Percentiles rank a stretch among this genome's conserved stretches.
These are phyloP conservation scores for Columba janthina DNA, from an alignment of 2,113 vertebrate genomes.

Conservation along the genomic window DNA sequence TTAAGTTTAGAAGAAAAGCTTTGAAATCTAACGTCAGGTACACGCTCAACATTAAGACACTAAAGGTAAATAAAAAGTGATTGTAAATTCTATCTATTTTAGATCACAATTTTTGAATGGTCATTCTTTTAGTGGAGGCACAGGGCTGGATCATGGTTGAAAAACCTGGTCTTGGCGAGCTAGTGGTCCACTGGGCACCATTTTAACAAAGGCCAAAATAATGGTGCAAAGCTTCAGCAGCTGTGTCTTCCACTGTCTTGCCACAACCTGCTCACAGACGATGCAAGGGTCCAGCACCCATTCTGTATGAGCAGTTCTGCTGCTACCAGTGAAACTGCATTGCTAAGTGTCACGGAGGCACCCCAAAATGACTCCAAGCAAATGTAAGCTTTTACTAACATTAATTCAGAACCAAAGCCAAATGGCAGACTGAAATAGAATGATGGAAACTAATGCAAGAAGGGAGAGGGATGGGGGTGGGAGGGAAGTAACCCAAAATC, in stretches of 20 bases:
- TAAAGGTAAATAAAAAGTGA: not conserved
- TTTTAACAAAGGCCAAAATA: not conserved
- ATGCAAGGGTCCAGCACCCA: not conserved
- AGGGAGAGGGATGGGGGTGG: too few species aligned
- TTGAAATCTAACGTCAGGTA: not conserved
- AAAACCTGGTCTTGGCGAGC: not conserved
- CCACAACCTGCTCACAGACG: accelerated
- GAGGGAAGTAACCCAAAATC: too few species aligned
- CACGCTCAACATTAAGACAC: not conserved
- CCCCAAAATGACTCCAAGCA: too few species aligned
- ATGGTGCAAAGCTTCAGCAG: not conserved
- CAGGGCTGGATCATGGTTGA: not conserved
- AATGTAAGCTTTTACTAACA: too few species aligned
- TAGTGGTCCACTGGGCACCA: not conserved
- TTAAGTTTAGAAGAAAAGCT: not conserved
- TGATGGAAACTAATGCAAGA: too few species aligned
- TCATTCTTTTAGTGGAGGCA: not conserved
- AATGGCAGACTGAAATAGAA: too few species aligned
- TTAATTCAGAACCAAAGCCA: too few species aligned
- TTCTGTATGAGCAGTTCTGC: not conserved
- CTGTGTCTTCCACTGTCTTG: not conserved
- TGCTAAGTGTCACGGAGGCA: too few species aligned
- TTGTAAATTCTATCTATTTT: not conserved
- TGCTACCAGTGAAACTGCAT: not conserved
- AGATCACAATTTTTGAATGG: not conserved